Evolutionary conservation across 2,888 invertebrate species (phyloP).

Genomic region (Serripes groenlandicus): DNA sequence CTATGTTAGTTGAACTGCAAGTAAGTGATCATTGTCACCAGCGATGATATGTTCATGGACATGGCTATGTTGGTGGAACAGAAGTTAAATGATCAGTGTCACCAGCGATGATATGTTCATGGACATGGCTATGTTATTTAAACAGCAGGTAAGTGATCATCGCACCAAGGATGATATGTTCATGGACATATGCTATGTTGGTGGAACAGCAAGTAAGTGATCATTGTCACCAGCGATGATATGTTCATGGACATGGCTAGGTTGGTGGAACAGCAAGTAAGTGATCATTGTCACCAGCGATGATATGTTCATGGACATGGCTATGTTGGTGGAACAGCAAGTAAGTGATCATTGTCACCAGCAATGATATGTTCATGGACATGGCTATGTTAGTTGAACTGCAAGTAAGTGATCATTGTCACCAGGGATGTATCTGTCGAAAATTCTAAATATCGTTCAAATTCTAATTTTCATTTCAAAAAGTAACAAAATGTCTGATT

Average conservation of each 20-base stretch:
- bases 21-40: not conserved
- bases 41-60: conserved; percentile 98
- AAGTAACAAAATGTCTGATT: too few relatives aligned
- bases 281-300: conserved; percentile 88
- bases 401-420: too few relatives aligned
- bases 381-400: too few relatives aligned
- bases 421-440: too few relatives aligned
- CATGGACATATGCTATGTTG: too few relatives aligned
- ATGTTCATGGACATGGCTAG: conserved; percentile 99
- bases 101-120: not conserved
- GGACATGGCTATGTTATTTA: conserved; percentile 99
- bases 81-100: too few relatives aligned
- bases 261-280: conserved; percentile 93
- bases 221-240: conserved; percentile 92
- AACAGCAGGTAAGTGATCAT: conserved; percentile 91
- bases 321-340: conserved; percentile 99
- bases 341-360: too few relatives aligned
- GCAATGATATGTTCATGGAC: too few relatives aligned
- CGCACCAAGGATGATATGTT: too few relatives aligned
- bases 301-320: conserved; percentile 99
- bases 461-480: too few relatives aligned
- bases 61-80: conserved; percentile 11
- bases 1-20: conserved; percentile 84
- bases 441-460: too few relatives aligned
- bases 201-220: conserved; percentile 86